phyloP scores from a whole-genome alignment of 1,140 invertebrate species.

The Anastrepha ludens region DNA sequence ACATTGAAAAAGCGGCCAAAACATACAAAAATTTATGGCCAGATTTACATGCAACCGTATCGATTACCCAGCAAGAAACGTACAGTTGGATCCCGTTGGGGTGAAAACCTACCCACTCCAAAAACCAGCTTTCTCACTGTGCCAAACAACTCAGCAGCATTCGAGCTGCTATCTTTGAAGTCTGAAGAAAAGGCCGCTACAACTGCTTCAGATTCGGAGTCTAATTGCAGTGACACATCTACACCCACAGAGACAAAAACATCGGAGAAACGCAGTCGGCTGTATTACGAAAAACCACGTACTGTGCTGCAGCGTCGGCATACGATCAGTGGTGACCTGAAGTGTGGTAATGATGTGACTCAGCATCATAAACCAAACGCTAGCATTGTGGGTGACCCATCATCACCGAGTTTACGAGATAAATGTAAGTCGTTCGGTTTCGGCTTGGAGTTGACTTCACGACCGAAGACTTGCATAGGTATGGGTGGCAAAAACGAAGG shows the following conservation, averaged over 20 bases:
- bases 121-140: slow-evolving; percentile 80
- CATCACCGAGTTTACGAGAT: slow-evolving; percentile 76
- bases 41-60: slow-evolving; percentile 88
- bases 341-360: slow-evolving; percentile 61
- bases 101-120: slow-evolving; percentile 81
- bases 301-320: slow-evolving; percentile 86
- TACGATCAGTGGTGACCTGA: slow-evolving; percentile 84
- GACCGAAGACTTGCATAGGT: slow-evolving; percentile 82
- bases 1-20: slow-evolving; percentile 89
- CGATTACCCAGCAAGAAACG: slow-evolving; percentile 85
- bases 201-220: slow-evolving; percentile 70
- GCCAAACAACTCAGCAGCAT: slow-evolving; percentile 74
- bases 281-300: slow-evolving; percentile 86
- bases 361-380: slow-evolving; percentile 71
- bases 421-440: slow-evolving; percentile 83
- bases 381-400: slow-evolving; percentile 67
- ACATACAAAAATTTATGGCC: slow-evolving; percentile 88
- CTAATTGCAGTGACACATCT: slow-evolving; percentile 71
- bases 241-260: slow-evolving; percentile 70
- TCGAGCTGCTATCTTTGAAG: slow-evolving; percentile 76
- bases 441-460: slow-evolving; percentile 79
- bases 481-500: slow-evolving; percentile 61
- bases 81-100: slow-evolving; percentile 78
- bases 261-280: slow-evolving; percentile 72
- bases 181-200: slow-evolving; percentile 62